Conservation (phyloP, 1,140 invertebrate genomes). For the Heliconius nattereri region DNA sequence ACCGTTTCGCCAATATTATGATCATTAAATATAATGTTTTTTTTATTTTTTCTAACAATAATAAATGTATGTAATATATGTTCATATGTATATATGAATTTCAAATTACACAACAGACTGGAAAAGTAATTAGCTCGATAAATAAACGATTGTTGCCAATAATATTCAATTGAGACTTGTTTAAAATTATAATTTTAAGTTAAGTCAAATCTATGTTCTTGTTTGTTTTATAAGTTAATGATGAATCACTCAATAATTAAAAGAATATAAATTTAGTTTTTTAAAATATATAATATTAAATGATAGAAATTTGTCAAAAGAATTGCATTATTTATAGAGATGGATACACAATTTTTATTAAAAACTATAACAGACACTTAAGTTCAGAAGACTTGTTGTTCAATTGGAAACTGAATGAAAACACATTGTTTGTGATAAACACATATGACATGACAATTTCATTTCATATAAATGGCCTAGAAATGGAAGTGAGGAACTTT, state of each 20-base stretch:
- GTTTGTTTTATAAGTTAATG: background rate
- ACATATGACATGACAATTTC: background rate
- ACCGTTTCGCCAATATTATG: too few relatives aligned
- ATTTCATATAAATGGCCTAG: background rate
- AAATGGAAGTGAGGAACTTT: background rate
- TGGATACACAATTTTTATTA: too few relatives aligned
- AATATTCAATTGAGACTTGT: background rate
- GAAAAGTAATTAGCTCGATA: background rate
- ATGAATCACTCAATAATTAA: background rate
- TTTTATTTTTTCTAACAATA: too few relatives aligned
- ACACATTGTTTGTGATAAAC: too few relatives aligned
- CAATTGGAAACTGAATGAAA: too few relatives aligned
- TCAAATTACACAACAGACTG: background rate
- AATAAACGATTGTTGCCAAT: background rate
- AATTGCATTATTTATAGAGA: background rate
- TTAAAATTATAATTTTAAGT: background rate
- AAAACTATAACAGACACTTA: too few relatives aligned
- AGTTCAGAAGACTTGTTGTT: too few relatives aligned
- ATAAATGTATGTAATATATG: too few relatives aligned
- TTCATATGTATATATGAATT: background rate
- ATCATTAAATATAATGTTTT: too few relatives aligned
- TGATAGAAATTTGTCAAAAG: background rate
- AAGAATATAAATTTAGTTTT: background rate
- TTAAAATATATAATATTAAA: background rate
- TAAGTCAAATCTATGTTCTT: background rate